A percentile compares a stretch with the other conserved stretches of the same genome.
phyloP scores from a whole-genome alignment of 2,888 invertebrate species.

The Timandra comae region DNA sequence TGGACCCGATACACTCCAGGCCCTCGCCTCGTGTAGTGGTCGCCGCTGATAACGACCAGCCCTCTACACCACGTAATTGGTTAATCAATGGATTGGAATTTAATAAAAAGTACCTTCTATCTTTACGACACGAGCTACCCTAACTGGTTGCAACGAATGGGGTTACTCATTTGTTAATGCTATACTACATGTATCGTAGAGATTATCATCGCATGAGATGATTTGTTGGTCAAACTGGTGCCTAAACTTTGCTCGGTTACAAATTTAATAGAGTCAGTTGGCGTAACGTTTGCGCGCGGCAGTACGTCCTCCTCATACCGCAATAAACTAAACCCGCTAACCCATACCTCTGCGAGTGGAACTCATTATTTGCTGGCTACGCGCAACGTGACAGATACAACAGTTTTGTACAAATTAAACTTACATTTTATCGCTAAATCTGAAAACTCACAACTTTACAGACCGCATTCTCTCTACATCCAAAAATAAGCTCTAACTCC shows the following conservation, averaged over 20 bases:
- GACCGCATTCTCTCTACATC: constrained; percentile 4
- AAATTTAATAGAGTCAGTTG: too few species aligned
- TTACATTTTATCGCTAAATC: constrained; percentile 14
- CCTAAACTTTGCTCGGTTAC: too few species aligned
- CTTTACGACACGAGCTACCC: too few species aligned
- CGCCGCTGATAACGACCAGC: constrained; percentile 1
- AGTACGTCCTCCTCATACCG: too few species aligned
- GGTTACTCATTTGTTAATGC: too few species aligned
- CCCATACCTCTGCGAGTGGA: constrained; percentile 1
- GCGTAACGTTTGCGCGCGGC: background rate
- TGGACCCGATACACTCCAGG: constrained; percentile 26
- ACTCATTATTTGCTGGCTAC: constrained; percentile 11
- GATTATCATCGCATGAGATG: too few species aligned
- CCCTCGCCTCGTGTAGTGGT: constrained; percentile 14
- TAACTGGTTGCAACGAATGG: too few species aligned
- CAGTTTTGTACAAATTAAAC: constrained; percentile 18
- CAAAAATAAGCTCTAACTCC: constrained; percentile 8
- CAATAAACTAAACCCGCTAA: constrained; percentile 5
- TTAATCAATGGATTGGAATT: too few species aligned
- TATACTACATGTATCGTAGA: too few species aligned
- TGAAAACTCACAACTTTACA: constrained; percentile 12
- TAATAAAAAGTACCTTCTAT: too few species aligned
- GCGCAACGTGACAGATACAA: constrained; percentile 15
- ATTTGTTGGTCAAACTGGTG: too few species aligned
- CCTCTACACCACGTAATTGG: background rate